These are phyloP conservation scores for Microtus montanus DNA, from an alignment of 2,113 vertebrate genomes.

Conservation along the genomic window DNA sequence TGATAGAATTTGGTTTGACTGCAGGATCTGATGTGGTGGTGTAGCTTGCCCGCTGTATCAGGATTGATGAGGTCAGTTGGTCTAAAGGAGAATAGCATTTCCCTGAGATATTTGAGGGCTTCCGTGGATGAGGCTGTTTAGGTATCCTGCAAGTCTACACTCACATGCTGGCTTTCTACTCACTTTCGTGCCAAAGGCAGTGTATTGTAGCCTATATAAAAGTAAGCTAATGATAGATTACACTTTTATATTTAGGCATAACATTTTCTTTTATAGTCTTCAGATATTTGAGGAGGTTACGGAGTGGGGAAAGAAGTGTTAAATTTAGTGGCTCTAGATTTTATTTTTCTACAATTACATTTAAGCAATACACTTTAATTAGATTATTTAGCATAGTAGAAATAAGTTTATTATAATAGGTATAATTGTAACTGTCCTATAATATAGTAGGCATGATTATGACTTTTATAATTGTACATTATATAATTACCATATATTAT, in stretches of 20 bases:
- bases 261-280: conserved; percentile 21
- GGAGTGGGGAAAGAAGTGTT: background rate
- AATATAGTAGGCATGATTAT: conserved; percentile 35
- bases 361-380: conserved; percentile 54
- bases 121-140: background rate
- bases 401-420: conserved; percentile 49
- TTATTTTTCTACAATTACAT: conserved; percentile 47
- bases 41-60: conserved; percentile 12
- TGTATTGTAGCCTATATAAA: background rate
- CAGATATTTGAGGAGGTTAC: background rate
- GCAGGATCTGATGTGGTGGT: background rate
- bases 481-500: conserved; percentile 33
- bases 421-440: conserved; percentile 49
- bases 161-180: background rate
- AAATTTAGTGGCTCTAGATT: conserved; percentile 21
- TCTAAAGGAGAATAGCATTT: conserved; percentile 3
- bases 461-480: conserved; percentile 1
- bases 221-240: background rate
- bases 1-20: background rate
- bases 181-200: conserved; percentile 18
- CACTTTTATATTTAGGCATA: conserved; percentile 22
- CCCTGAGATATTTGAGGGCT: background rate
- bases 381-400: conserved; percentile 14
- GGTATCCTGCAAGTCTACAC: background rate
- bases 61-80: background rate